Evolutionary conservation across 2,797 vertebrate species (phyloP).

Genomic region (Acipenser oxyrinchus): DNA sequence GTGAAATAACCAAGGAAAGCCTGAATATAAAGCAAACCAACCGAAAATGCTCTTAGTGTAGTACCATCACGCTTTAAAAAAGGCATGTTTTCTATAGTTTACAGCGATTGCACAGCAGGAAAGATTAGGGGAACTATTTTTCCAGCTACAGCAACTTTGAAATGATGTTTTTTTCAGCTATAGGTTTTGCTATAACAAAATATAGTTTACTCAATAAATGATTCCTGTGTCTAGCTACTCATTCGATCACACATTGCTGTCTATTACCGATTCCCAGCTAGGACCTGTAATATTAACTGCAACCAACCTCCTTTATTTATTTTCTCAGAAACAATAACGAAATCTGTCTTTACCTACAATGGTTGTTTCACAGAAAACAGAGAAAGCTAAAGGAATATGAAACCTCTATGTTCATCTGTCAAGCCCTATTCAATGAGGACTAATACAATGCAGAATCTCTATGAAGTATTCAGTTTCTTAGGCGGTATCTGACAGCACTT

Average conservation of each 20-base stretch:
- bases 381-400: conserved; percentile 7
- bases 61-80: too few species aligned
- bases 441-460: conserved; percentile 23
- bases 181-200: too few species aligned
- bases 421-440: conserved; percentile 7
- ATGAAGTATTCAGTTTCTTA: neutral
- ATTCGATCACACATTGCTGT: conserved; percentile 16
- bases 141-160: too few species aligned
- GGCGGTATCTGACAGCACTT: conserved; percentile 30
- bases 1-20: too few species aligned
- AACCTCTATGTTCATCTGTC: conserved; percentile 3
- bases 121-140: too few species aligned
- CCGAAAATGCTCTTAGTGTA: too few species aligned
- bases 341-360: conserved; percentile 11
- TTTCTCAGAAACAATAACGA: conserved; percentile 1
- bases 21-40: too few species aligned
- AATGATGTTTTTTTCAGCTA: too few species aligned
- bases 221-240: neutral
- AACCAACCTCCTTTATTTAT: conserved; percentile 13
- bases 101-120: too few species aligned
- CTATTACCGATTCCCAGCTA: conserved; percentile 18
- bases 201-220: conserved; percentile 15
- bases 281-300: conserved; percentile 23
- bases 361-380: conserved; percentile 14
- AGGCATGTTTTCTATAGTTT: too few species aligned